Evolutionary conservation across 2,113 vertebrate species (phyloP).

Genomic region (Phoenicopterus ruber): DNA sequence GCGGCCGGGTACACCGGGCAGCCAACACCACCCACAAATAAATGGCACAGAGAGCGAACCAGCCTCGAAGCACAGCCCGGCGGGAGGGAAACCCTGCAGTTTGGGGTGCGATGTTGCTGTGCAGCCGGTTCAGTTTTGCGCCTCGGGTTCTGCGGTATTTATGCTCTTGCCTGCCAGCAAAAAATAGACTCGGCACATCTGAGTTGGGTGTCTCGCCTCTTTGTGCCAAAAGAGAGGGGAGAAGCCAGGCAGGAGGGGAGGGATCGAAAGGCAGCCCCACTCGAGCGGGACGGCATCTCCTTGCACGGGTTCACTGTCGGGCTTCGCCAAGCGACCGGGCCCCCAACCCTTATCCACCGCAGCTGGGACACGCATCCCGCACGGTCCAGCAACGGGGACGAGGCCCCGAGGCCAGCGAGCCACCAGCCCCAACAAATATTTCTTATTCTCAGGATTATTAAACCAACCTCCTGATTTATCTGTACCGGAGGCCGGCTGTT

Average conservation of each 20-base stretch:
- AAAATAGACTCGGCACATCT: background rate
- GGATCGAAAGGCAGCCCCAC: background rate
- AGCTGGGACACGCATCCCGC: background rate
- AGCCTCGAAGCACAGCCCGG: background rate
- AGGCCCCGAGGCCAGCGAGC: background rate
- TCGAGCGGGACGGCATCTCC: background rate
- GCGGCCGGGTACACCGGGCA: rapidly evolving
- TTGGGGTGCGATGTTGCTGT: background rate
- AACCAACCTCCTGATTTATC: background rate
- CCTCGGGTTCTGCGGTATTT: background rate
- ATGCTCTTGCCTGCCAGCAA: background rate
- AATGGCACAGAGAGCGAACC: rapidly evolving
- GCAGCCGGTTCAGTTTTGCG: background rate
- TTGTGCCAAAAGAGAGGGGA: background rate
- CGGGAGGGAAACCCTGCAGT: background rate
- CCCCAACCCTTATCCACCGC: rapidly evolving
- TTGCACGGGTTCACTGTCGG: rapidly evolving
- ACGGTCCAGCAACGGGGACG: rapidly evolving
- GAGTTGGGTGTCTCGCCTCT: background rate
- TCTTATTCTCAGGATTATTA: background rate
- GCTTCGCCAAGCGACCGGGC: background rate
- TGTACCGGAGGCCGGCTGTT: rapidly evolving
- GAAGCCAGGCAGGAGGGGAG: background rate
- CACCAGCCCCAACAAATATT: background rate
- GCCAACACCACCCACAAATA: background rate